Percentiles rank a stretch among this genome's conserved stretches.
phyloP scores from a whole-genome alignment of 2,113 vertebrate species.

The Corynorhinus townsendii region DNA sequence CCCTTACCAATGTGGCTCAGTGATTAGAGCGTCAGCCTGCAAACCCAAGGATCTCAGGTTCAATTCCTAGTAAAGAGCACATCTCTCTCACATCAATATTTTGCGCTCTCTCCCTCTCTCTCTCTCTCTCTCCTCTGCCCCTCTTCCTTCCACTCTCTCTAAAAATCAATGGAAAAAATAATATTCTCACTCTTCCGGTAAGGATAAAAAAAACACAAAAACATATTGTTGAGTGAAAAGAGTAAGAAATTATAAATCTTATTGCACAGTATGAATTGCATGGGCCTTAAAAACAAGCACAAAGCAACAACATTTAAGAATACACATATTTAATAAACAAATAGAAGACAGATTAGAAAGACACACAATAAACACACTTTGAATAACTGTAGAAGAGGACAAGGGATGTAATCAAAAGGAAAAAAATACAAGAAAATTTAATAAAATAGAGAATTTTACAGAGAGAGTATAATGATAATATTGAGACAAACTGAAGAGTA shows the following conservation, averaged over 20 bases:
- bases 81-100: too few relatives aligned
- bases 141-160: too few relatives aligned
- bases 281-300: neutral
- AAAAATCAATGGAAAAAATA: too few relatives aligned
- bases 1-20: too few relatives aligned
- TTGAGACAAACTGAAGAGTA: neutral
- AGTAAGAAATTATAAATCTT: neutral
- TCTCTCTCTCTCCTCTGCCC: too few relatives aligned
- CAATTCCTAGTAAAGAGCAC: too few relatives aligned
- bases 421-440: neutral
- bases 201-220: neutral
- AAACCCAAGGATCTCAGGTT: too few relatives aligned
- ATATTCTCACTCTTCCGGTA: too few relatives aligned
- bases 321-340: neutral
- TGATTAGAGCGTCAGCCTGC: too few relatives aligned
- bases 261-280: neutral
- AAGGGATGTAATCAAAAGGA: neutral
- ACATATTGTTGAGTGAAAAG: neutral
- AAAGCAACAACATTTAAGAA: constrained; percentile 11
- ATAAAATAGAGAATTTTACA: neutral
- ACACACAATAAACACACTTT: neutral
- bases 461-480: neutral
- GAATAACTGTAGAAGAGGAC: neutral
- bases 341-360: neutral
- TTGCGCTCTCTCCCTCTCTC: too few relatives aligned